Percentiles rank a stretch among this genome's conserved stretches.
Conservation (phyloP, 2,888 invertebrate species). For the Lottia gigantea region DNA sequence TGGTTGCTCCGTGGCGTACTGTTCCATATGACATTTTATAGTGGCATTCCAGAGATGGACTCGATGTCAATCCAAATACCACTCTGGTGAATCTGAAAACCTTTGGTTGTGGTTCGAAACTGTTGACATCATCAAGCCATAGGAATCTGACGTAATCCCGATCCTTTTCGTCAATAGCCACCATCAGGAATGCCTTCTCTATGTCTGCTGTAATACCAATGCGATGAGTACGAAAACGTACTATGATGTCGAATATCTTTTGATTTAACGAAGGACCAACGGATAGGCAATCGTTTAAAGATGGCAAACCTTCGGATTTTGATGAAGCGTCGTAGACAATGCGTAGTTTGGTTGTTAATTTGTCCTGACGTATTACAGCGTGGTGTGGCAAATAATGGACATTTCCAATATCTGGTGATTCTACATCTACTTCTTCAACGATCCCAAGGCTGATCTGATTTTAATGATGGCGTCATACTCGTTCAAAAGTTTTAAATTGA, state of each 20-base stretch:
- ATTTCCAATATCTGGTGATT: not conserved
- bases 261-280: not conserved
- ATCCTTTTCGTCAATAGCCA: not conserved
- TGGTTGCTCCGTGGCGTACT: not conserved
- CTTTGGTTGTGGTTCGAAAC: not conserved
- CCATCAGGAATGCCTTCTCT: not conserved
- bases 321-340: not conserved
- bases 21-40: not conserved
- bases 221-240: not conserved
- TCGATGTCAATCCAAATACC: constrained; percentile 1
- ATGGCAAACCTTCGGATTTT: not conserved
- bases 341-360: not conserved
- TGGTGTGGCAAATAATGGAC: not conserved
- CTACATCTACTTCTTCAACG: not conserved
- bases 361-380: not conserved
- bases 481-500: no score
- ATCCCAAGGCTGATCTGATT: not conserved
- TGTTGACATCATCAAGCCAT: not conserved
- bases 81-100: not conserved
- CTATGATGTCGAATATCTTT: not conserved
- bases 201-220: not conserved
- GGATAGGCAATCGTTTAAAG: not conserved
- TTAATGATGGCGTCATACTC: no score
- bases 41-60: not conserved
- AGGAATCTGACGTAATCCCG: not conserved